phyloP scores from a whole-genome alignment of 2,113 vertebrate genomes.

The Daboia siamensis region DNA sequence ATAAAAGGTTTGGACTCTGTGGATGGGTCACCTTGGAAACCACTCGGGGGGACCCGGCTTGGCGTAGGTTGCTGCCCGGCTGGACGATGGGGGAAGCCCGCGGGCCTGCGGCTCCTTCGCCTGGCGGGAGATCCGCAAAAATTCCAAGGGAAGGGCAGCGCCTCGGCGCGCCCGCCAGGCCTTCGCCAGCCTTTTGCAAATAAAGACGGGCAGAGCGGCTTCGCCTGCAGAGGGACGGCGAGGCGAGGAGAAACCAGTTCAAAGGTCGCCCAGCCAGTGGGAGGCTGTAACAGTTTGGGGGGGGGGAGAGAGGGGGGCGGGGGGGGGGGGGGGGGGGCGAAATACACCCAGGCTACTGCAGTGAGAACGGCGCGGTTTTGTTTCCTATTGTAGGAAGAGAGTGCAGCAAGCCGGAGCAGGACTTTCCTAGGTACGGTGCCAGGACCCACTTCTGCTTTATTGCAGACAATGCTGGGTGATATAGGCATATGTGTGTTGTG shows the following conservation, averaged over 20 bases:
- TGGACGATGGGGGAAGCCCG: not conserved
- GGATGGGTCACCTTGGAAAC: constrained; percentile 68
- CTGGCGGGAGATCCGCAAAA: not conserved
- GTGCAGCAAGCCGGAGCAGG: constrained; percentile 49
- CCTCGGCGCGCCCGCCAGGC: constrained; percentile 53
- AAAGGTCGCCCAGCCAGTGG: constrained; percentile 63
- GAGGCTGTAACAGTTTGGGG: constrained; percentile 51
- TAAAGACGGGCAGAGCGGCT: constrained; percentile 54
- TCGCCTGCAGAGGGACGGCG: constrained; percentile 55
- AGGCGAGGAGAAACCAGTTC: constrained; percentile 52
- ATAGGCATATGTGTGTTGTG: not conserved
- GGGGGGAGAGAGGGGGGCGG: constrained; percentile 8
- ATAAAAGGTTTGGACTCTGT: constrained; percentile 57
- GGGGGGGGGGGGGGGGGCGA: constrained; percentile 27
- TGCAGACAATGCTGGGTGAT: not conserved
- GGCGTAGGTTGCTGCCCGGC: constrained; percentile 58
- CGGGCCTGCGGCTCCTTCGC: not conserved
- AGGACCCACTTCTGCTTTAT: not conserved
- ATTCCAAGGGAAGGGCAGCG: constrained; percentile 33
- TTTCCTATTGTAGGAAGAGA: constrained; percentile 44
- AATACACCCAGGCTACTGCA: constrained; percentile 38
- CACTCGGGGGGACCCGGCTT: constrained; percentile 68
- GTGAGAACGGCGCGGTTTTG: constrained; percentile 33
- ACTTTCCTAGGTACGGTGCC: constrained; percentile 4
- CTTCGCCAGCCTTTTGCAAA: constrained; percentile 64